Evolutionary conservation across 1,140 invertebrate genomes (phyloP), one percentile per base, ranked within the genome.

Genomic region (Microplitis mediator): DNA sequence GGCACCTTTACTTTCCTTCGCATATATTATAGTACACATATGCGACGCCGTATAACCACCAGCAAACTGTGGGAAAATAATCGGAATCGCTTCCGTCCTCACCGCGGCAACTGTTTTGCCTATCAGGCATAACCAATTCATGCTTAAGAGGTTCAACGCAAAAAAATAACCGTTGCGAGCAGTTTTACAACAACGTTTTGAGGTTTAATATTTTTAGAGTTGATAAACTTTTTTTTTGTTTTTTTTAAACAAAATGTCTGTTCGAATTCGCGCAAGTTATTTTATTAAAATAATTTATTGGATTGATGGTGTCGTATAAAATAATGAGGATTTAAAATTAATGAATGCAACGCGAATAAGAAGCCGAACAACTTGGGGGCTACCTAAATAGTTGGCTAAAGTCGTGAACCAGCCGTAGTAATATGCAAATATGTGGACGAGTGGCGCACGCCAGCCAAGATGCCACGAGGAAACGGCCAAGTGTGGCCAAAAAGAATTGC

Each of bases 381-480:
- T 58, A 65, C 67, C 69, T 16, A 71, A 45, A 45, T 45, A 45
- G 39, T 11, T 45, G 39, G 8, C 6, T 45, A 45, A 67, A 23
- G 52, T 71, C 68, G 71, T 52, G 52, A 45, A 74, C 75, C 76
- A 78, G 77, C 78, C 81, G 75, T 79, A 45, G 39, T 45, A 80
- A 81, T 82, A 84, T 84, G 81, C 79, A 84, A 82, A 82, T 82
- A 60, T 34, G 76, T 66, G 52, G 69, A 60, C 39, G 77, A 71
- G 75, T 76, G 75, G 75, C 75, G 73, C 76, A 72, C 74, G 72
- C 75, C 74, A 72, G 63, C 16, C 65, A 54, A 65, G 71, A 75
- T 74, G 74, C 66, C 75, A 77, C 73, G 76, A 77, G 65, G 61
- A 51, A 36, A 73, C 35, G 32, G 52, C 16, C 34, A 62, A 62